Evolutionary conservation across 2,888 invertebrate species (phyloP), one percentile per base, ranked within the genome.

Genomic region (Tipula lateralis): DNA sequence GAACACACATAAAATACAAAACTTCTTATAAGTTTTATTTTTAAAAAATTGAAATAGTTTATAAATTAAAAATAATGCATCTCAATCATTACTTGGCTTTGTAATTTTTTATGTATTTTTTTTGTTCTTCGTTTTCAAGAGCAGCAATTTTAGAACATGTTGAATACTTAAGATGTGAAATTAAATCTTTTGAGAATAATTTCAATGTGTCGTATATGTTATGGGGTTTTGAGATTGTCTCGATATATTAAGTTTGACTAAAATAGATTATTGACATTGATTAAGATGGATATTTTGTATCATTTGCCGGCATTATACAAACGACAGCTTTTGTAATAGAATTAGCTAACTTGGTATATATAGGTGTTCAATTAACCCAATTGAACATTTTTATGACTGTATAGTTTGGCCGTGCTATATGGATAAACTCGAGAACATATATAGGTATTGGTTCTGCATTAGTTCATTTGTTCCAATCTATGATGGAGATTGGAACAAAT

Each of bases 61-160:
- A 66, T 66, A 66, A 66, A 66, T 66, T 66, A 66, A 66, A 66
- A 66, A 66, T 66, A 66, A 66, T 66, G 66, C 66, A 66, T 66
- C 24, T 66, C 66, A 66, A 66, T 66, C 66, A 66, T 66, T 66
- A 66, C 66, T 66, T 24, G 66, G 24, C 66, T 66, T 66, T 66
- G 66, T 66, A 66, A 24, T 66, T 24, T 66, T 66, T 66, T 66
- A 2, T 44, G n/a, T 44, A n/a, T 12, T 36, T 36, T 36, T 24
- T 66, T 24, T 66, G 66, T 66, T 24, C 66, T 19, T 66, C 66
- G 24, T 66, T 66, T 66, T 66, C 66, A 66, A 66, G 66, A 66
- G 66, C 66, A 66, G 24, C 66, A 66, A 66, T 66, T 66, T 66
- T 66, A 66, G 66, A 66, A 66, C 66, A 66, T 66, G 66, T 66